phyloP scores from a whole-genome alignment of 2,888 invertebrate genomes.

The Lithodes maja region DNA sequence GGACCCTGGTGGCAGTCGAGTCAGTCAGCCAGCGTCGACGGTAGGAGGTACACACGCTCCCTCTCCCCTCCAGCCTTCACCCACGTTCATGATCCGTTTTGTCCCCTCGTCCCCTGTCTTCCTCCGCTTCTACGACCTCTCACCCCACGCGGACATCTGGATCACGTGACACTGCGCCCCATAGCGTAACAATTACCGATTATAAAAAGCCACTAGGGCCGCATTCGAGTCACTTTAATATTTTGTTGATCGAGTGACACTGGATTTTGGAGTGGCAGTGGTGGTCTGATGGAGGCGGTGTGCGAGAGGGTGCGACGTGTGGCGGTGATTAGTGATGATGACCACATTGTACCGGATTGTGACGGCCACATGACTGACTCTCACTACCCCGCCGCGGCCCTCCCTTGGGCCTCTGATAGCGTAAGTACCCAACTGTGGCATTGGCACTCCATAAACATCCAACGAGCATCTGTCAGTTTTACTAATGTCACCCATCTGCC shows the following conservation, averaged over 20 bases:
- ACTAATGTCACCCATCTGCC: too few species aligned
- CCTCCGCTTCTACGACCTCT: slow-evolving; percentile 1
- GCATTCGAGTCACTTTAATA: background rate
- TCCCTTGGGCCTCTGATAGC: background rate
- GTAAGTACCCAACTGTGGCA: background rate
- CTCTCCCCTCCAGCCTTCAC: background rate
- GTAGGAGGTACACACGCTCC: slow-evolving; percentile 11
- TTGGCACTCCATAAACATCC: too few species aligned
- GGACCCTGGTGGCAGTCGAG: background rate
- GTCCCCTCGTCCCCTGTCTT: background rate
- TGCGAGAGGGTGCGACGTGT: slow-evolving; percentile 67
- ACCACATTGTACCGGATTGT: slow-evolving; percentile 69
- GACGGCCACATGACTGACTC: slow-evolving; percentile 61
- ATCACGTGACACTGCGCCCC: slow-evolving; percentile 38
- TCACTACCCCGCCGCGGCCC: background rate
- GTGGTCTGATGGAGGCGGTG: slow-evolving; percentile 64
- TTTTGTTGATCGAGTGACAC: background rate
- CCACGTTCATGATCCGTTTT: slow-evolving; percentile 25
- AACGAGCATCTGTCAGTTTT: too few species aligned
- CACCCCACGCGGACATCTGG: slow-evolving; percentile 52
- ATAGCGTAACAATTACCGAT: background rate
- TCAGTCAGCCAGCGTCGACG: slow-evolving; percentile 27
- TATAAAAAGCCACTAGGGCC: background rate
- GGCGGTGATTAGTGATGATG: slow-evolving; percentile 69
- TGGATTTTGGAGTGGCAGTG: background rate